These are phyloP conservation scores for Frieseomelitta varia DNA, from an alignment of 1,140 invertebrate species.

Conservation along the genomic window DNA sequence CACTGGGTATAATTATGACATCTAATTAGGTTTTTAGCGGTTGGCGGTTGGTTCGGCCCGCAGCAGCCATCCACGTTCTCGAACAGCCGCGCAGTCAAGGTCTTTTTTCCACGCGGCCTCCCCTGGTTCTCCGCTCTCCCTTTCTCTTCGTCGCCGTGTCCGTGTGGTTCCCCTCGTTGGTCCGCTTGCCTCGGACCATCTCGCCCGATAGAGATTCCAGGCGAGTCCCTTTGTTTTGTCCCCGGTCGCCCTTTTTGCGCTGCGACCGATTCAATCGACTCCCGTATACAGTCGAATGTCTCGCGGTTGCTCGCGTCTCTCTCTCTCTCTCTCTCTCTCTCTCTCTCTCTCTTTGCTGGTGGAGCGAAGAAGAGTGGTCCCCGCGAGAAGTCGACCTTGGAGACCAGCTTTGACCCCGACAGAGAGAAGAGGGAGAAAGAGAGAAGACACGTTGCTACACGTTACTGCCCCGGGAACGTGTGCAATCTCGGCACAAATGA, in stretches of 20 bases:
- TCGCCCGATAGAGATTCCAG: conserved; percentile 71
- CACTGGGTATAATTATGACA: conserved; percentile 81
- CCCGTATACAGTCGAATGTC: conserved; percentile 52
- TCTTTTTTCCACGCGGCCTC: conserved; percentile 69
- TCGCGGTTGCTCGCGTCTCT: neutral
- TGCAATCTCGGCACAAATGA: conserved; percentile 6
- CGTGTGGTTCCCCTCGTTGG: neutral
- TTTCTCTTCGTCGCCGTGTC: no score
- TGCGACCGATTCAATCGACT: conserved; percentile 68
- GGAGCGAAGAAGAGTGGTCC: neutral
- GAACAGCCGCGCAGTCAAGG: conserved; percentile 65
- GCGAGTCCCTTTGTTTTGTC: conserved; percentile 71
- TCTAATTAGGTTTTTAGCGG: conserved; percentile 81
- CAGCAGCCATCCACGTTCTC: conserved; percentile 61
- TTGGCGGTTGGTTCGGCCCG: conserved; percentile 70
- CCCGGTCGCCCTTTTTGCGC: conserved; percentile 59
- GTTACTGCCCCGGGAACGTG: neutral
- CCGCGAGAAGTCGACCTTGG: conserved; percentile 60
- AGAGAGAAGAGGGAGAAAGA: neutral
- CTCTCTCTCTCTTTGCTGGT: no score
- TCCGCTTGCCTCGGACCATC: conserved; percentile 5
- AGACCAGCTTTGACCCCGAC: conserved; percentile 27
- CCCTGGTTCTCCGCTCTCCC: conserved; percentile 56
- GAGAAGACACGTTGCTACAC: no score
- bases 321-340: neutral